Conservation (phyloP, 2,797 vertebrate genomes). For the Esox masquinongy region DNA sequence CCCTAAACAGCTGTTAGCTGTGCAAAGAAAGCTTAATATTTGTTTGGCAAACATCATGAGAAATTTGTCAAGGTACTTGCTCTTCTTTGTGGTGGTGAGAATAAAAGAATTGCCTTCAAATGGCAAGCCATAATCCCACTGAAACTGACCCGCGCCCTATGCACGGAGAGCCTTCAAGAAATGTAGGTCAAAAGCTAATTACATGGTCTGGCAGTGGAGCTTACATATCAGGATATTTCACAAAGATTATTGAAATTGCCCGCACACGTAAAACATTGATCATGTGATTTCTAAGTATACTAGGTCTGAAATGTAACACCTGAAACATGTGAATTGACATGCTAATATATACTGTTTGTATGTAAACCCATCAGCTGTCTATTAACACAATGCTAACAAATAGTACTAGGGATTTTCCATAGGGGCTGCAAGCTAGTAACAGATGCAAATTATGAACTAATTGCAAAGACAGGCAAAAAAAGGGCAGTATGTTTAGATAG, state of each 20-base stretch:
- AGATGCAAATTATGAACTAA: too few species aligned
- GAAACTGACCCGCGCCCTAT: slow-evolving; percentile 61
- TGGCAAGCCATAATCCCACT: slow-evolving; percentile 45
- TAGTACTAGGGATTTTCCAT: too few species aligned
- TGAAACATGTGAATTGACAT: slow-evolving; percentile 58
- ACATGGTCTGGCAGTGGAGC: slow-evolving; percentile 63
- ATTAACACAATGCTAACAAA: too few species aligned
- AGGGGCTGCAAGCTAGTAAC: too few species aligned
- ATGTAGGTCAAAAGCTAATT: slow-evolving; percentile 78
- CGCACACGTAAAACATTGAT: slow-evolving; percentile 46
- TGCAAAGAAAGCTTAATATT: slow-evolving; percentile 47
- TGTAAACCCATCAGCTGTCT: too few species aligned
- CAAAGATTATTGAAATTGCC: slow-evolving; percentile 63
- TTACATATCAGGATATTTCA: slow-evolving; percentile 70
- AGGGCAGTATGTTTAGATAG: too few species aligned
- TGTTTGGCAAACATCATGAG: slow-evolving; percentile 52
- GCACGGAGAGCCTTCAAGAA: slow-evolving; percentile 55
- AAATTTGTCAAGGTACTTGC: slow-evolving; percentile 41
- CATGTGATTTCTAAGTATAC: slow-evolving; percentile 26
- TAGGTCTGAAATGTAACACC: slow-evolving; percentile 62
- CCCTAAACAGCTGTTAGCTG: slow-evolving; percentile 62
- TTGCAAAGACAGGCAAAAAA: too few species aligned
- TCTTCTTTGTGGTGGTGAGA: slow-evolving; percentile 38
- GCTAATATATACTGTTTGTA: too few species aligned
- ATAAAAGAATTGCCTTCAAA: slow-evolving; percentile 47